Conservation (phyloP, 2,797 vertebrate species). For the Pangasius larnaudii region DNA sequence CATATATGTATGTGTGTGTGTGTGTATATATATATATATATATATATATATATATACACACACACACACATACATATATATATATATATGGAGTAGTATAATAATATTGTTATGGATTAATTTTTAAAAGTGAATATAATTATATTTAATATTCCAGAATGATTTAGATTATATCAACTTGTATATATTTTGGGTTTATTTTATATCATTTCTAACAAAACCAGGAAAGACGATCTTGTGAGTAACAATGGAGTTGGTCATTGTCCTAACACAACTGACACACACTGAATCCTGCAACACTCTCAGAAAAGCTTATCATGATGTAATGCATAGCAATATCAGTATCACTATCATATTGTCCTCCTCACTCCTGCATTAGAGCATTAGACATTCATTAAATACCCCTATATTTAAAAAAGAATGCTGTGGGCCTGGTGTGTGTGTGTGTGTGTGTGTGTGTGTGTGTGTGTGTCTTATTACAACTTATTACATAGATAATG, state of each 20-base stretch:
- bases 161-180: neutral
- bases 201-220: neutral
- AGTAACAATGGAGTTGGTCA: neutral
- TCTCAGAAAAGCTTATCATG: neutral
- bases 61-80: too few species aligned
- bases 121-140: neutral
- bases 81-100: neutral
- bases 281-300: neutral
- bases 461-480: neutral
- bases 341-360: constrained; percentile 1
- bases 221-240: neutral
- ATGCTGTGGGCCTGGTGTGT: neutral
- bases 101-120: neutral
- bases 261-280: neutral
- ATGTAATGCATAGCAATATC: constrained; percentile 17
- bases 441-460: neutral
- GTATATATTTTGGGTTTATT: neutral
- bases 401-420: neutral
- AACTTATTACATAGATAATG: neutral
- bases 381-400: constrained; percentile 5
- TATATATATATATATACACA: too few species aligned
- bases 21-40: too few species aligned
- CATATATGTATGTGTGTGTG: too few species aligned
- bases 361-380: neutral
- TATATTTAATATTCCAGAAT: neutral